Conservation (phyloP, 2,797 vertebrate genomes). For the Anguilla pacifica region DNA sequence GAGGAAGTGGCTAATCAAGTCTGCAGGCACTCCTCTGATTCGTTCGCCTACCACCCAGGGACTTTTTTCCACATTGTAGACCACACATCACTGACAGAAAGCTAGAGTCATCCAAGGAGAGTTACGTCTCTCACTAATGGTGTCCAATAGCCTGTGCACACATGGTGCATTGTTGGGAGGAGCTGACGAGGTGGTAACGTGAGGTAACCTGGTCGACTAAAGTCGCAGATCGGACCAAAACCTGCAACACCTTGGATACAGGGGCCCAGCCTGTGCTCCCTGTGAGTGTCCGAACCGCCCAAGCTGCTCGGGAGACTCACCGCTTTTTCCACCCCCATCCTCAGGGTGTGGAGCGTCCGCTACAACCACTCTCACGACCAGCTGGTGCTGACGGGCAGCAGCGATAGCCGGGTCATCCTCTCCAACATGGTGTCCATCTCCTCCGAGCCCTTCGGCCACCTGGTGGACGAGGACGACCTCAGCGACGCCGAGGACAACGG, state of each 20-base stretch:
- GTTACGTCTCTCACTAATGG: not conserved
- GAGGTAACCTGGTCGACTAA: not conserved
- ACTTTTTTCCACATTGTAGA: too few relatives aligned
- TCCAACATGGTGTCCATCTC: conserved; percentile 99
- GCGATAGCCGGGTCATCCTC: conserved; percentile 96
- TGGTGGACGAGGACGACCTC: conserved; percentile 93
- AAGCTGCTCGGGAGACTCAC: not conserved
- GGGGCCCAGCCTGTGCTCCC: not conserved
- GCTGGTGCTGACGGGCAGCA: conserved; percentile 93
- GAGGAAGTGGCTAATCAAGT: too few relatives aligned
- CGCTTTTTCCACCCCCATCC: not conserved
- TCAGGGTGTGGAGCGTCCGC: conserved; percentile 96
- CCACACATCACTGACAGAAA: too few relatives aligned
- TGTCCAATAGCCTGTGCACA: not conserved
- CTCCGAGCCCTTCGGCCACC: conserved; percentile 94
- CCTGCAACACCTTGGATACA: not conserved
- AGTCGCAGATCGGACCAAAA: not conserved
- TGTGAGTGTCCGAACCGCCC: not conserved
- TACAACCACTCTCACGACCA: conserved; percentile 99
- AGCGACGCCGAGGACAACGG: conserved; percentile 92
- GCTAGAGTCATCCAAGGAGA: too few relatives aligned
- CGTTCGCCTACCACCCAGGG: too few relatives aligned
- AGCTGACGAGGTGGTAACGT: not conserved
- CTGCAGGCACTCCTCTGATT: not conserved
- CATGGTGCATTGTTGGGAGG: not conserved